Percentiles rank a stretch among this genome's conserved stretches.
These are phyloP conservation scores for Cryptocephalus primarius DNA, from an alignment of 2,888 invertebrate species.

Conservation along the genomic window DNA sequence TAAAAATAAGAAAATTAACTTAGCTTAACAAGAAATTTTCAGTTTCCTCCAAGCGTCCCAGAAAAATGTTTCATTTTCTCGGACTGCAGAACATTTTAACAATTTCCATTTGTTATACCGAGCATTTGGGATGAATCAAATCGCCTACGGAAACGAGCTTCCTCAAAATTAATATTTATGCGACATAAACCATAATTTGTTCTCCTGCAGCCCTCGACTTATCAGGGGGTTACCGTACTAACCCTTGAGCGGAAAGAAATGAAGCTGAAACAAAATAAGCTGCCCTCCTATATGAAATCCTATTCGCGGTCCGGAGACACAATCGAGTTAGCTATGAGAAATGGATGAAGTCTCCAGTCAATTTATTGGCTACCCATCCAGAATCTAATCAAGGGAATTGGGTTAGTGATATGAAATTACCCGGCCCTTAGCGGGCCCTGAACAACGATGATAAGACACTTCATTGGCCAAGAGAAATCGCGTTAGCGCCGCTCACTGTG, in stretches of 20 bases:
- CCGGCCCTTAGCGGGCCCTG: slow-evolving; percentile 29
- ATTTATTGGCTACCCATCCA: slow-evolving; percentile 38
- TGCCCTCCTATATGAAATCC: slow-evolving; percentile 29
- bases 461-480: slow-evolving; percentile 32
- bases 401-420: slow-evolving; percentile 38
- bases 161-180: no score
- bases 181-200: no score
- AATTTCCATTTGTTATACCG: no score
- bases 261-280: slow-evolving; percentile 26
- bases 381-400: slow-evolving; percentile 39
- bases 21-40: no score
- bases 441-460: slow-evolving; percentile 37
- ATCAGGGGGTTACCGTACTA: not conserved
- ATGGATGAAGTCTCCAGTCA: slow-evolving; percentile 36
- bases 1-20: no score
- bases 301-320: slow-evolving; percentile 31
- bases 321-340: slow-evolving; percentile 37
- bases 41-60: no score
- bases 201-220: no score
- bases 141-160: no score
- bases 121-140: no score
- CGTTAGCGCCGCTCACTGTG: slow-evolving; percentile 24
- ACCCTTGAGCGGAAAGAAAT: slow-evolving; percentile 15
- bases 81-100: no score
- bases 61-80: no score